A percentile compares a stretch with the other conserved stretches of the same genome.
Evolutionary conservation across 2,113 vertebrate genomes (phyloP).

Genomic region (Vimba vimba): DNA sequence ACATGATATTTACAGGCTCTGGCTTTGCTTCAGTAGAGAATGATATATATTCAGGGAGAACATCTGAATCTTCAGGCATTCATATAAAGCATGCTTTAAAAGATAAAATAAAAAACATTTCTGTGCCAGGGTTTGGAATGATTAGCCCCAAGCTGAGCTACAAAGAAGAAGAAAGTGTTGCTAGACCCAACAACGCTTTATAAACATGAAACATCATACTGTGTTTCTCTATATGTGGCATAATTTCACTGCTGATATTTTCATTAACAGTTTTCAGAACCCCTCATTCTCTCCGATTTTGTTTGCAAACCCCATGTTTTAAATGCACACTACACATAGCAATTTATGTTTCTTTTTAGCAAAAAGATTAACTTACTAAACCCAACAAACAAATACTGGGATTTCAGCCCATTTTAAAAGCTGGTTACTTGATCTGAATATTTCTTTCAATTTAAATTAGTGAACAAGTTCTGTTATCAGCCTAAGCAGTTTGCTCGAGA

Average conservation of each 20-base stretch:
- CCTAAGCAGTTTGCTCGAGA: neutral
- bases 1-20: conserved; percentile 27
- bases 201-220: conserved; percentile 3
- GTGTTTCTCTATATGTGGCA: conserved; percentile 2
- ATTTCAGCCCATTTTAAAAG: neutral
- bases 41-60: neutral
- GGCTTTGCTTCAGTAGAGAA: conserved; percentile 4
- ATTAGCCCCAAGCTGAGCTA: conserved; percentile 3
- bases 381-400: conserved; percentile 28
- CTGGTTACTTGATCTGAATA: neutral
- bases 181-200: neutral
- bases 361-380: conserved; percentile 7
- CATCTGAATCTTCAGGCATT: neutral
- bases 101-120: neutral
- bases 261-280: neutral
- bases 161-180: neutral
- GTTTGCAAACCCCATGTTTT: neutral
- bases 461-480: neutral
- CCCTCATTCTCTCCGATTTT: conserved; percentile 6
- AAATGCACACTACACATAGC: neutral
- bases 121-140: neutral
- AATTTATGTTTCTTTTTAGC: conserved; percentile 12
- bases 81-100: neutral
- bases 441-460: conserved; percentile 5
- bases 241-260: neutral